Evolutionary conservation across 2,113 vertebrate species (phyloP).

Genomic region (Pimephales promelas): DNA sequence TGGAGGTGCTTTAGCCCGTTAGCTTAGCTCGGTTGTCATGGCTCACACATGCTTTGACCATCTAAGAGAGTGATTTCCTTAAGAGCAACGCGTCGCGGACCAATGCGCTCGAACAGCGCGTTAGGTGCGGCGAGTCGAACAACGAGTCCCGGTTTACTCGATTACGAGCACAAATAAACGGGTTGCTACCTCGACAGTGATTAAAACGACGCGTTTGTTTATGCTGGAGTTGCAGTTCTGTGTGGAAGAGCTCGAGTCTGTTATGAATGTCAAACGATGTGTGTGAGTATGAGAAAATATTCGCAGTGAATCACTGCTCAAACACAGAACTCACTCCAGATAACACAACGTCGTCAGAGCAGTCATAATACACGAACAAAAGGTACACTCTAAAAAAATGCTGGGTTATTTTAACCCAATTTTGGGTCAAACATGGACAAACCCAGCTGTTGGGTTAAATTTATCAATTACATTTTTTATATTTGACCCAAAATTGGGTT

Average conservation of each 20-base stretch:
- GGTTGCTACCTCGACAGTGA: not conserved
- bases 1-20: slow-evolving; percentile 35
- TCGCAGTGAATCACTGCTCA: slow-evolving; percentile 13
- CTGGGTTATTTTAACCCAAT: no score
- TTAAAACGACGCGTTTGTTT: slow-evolving; percentile 9
- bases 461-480: no score
- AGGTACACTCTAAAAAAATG: no score
- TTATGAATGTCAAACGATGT: slow-evolving; percentile 28
- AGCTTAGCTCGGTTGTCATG: slow-evolving; percentile 40
- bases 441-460: no score
- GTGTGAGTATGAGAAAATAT: slow-evolving; percentile 5
- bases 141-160: not conserved
- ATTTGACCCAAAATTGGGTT: no score
- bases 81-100: slow-evolving; percentile 8
- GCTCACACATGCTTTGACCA: slow-evolving; percentile 41
- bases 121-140: slow-evolving; percentile 24
- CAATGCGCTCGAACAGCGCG: slow-evolving; percentile 20
- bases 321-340: not conserved
- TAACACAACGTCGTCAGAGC: not conserved
- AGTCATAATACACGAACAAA: not conserved
- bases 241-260: slow-evolving; percentile 14
- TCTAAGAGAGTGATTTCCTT: slow-evolving; percentile 11
- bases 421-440: no score
- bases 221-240: not conserved
- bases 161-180: not conserved